Evolutionary conservation across 2,888 invertebrate species (phyloP).

Genomic region (Chrysotoxum bicinctum): DNA sequence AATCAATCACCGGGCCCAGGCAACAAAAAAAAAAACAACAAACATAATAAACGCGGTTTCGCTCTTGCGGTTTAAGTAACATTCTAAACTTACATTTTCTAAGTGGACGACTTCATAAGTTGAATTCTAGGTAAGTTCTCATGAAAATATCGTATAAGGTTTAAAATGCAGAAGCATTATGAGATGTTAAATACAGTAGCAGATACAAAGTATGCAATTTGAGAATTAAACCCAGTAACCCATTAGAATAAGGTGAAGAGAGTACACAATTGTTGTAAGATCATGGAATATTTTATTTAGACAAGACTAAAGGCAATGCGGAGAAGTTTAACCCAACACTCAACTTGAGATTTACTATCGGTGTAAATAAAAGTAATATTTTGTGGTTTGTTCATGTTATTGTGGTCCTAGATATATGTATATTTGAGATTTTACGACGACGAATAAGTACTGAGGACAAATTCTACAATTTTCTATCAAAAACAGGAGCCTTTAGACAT

Average conservation of each 20-base stretch:
- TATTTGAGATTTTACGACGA: no score
- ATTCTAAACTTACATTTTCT: slow-evolving; percentile 47
- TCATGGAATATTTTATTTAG: background rate
- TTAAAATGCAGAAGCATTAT: slow-evolving; percentile 25
- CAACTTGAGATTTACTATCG: background rate
- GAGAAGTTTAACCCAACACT: background rate
- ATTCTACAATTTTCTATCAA: no score
- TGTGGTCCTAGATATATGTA: background rate
- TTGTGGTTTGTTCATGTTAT: slow-evolving; percentile 6
- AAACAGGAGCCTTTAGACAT: no score
- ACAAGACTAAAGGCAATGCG: background rate
- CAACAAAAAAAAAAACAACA: slow-evolving; percentile 39
- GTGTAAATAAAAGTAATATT: background rate
- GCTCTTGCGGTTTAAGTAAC: slow-evolving; percentile 50
- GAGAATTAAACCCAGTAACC: slow-evolving; percentile 22
- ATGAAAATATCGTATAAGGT: slow-evolving; percentile 41
- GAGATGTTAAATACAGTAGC: slow-evolving; percentile 10
- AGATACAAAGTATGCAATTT: slow-evolving; percentile 24
- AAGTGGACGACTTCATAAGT: slow-evolving; percentile 41
- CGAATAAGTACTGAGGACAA: no score
- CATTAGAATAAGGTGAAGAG: slow-evolving; percentile 1
- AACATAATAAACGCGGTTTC: slow-evolving; percentile 52
- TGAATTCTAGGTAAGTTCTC: slow-evolving; percentile 68
- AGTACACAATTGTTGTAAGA: background rate
- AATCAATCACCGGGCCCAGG: slow-evolving; percentile 62